Evolutionary conservation across 1,140 invertebrate genomes (phyloP).

Genomic region (Teleogryllus occipitalis): DNA sequence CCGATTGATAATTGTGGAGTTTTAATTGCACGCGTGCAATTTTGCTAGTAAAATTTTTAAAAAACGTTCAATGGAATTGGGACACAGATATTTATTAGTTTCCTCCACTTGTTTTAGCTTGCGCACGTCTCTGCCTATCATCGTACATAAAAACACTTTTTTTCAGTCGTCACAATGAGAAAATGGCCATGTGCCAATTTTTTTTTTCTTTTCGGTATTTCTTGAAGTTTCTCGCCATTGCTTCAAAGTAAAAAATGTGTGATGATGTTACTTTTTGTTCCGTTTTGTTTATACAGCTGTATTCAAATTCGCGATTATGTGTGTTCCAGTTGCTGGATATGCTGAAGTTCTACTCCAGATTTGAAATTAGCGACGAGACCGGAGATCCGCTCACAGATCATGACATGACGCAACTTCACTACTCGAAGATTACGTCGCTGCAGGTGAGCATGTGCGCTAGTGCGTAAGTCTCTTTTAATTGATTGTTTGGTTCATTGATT

Average conservation of each 20-base stretch:
- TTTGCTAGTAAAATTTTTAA: too few relatives aligned
- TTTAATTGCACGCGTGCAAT: too few relatives aligned
- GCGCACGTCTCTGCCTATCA: too few relatives aligned
- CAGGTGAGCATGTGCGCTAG: constrained; percentile 49
- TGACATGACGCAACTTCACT: constrained; percentile 90
- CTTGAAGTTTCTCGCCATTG: background rate
- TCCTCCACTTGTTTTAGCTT: too few relatives aligned
- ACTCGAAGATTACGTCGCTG: constrained; percentile 79
- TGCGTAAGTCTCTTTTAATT: background rate
- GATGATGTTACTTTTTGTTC: background rate
- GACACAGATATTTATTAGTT: too few relatives aligned
- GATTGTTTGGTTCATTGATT: background rate
- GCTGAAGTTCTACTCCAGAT: constrained; percentile 92
- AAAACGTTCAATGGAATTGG: too few relatives aligned
- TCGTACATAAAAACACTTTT: too few relatives aligned
- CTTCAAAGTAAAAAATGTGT: background rate
- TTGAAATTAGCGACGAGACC: constrained; percentile 95
- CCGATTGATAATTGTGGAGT: too few relatives aligned
- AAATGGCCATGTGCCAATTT: too few relatives aligned
- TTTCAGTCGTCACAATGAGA: too few relatives aligned
- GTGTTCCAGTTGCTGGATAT: constrained; percentile 80
- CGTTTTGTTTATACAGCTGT: constrained; percentile 20
- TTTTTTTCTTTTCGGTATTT: too few relatives aligned
- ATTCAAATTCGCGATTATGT: constrained; percentile 15
- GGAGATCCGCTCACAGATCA: constrained; percentile 90